Conservation (phyloP, 2,113 vertebrate species). For the Acrocephalus arundinaceus region DNA sequence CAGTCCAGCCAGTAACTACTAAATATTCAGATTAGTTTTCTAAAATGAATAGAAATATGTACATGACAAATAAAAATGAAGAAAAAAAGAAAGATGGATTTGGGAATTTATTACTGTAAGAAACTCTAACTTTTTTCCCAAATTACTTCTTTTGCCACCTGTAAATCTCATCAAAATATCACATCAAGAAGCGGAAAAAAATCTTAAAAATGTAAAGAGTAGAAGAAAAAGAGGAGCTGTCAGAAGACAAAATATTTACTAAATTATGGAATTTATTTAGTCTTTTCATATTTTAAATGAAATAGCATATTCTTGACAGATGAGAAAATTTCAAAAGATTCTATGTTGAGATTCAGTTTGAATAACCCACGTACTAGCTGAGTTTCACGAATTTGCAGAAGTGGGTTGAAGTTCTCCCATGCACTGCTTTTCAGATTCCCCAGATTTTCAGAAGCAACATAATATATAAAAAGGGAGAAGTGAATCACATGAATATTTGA, state of each 20-base stretch:
- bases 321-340: constrained; percentile 49
- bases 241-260: constrained; percentile 56
- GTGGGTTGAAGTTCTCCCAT: constrained; percentile 7
- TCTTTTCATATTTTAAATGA: constrained; percentile 38
- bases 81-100: background rate
- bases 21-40: background rate
- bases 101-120: background rate
- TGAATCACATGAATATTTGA: background rate
- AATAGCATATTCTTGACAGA: constrained; percentile 46
- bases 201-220: background rate
- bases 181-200: background rate
- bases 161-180: background rate
- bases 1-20: background rate
- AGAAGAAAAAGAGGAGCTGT: constrained; percentile 29
- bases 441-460: background rate
- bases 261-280: constrained; percentile 35
- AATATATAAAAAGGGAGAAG: background rate
- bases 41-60: background rate
- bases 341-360: background rate
- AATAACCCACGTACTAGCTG: background rate
- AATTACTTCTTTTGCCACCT: background rate
- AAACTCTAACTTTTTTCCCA: background rate
- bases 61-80: background rate
- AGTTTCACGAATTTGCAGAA: constrained; percentile 21
- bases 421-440: background rate